Conservation (phyloP, 92 coral and sea anemone genomes). For the Epizoanthus fatuus region DNA sequence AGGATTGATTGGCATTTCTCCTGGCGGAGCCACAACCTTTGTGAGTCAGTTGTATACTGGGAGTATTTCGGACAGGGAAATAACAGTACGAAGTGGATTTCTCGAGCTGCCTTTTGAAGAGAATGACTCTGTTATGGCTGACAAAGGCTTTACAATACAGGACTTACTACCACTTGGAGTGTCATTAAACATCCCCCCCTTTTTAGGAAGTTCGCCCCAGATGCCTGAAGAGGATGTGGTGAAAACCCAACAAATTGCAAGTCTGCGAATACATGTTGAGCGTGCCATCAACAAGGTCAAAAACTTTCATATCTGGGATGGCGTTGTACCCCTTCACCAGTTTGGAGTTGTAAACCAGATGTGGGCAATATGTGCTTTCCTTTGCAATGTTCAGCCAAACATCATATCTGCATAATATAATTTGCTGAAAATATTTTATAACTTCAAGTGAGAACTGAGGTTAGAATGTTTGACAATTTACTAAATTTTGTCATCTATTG, state of each 20-base stretch:
- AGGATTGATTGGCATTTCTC: constrained; percentile 34
- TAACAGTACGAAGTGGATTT: neutral
- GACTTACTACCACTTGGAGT: neutral
- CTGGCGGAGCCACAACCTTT: constrained; percentile 32
- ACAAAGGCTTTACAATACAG: no score
- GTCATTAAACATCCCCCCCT: neutral
- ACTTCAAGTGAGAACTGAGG: no score
- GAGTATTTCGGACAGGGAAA: constrained; percentile 20
- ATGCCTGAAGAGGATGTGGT: neutral
- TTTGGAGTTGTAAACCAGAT: neutral
- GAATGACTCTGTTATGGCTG: neutral
- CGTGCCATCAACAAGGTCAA: neutral
- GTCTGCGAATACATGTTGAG: neutral
- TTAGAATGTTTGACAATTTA: no score
- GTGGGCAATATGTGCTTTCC: neutral
- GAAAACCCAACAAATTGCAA: neutral
- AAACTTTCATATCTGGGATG: no score
- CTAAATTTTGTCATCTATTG: no score
- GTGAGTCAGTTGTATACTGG: constrained; percentile 32
- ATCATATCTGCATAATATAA: neutral
- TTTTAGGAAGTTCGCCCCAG: no score
- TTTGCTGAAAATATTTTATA: no score
- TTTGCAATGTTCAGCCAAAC: neutral
- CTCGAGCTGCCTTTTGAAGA: neutral
- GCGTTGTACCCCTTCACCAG: no score